Percentiles rank a stretch among this genome's conserved stretches.
Conservation (phyloP, 2,888 invertebrate species). For the Napeogenes inachia region DNA sequence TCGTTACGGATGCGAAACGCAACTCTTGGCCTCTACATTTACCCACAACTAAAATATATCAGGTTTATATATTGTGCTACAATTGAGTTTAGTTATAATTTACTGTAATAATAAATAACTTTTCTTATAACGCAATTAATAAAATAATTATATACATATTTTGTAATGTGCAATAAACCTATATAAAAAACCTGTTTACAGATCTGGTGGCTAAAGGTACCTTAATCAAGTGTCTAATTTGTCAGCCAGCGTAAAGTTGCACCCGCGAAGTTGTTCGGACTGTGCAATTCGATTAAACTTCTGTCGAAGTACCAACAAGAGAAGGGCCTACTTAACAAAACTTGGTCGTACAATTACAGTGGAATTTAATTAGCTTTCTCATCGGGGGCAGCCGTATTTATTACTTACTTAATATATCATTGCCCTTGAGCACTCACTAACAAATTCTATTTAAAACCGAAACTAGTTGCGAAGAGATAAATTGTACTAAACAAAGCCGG, state of each 20-base stretch:
- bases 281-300: slow-evolving; percentile 75
- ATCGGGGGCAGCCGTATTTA: slow-evolving; percentile 42
- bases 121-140: background rate
- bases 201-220: slow-evolving; percentile 2
- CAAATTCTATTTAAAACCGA: slow-evolving; percentile 27
- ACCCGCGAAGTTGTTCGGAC: slow-evolving; percentile 52
- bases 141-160: background rate
- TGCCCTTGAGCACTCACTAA: slow-evolving; percentile 29
- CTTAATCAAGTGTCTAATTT: slow-evolving; percentile 66
- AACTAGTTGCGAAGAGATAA: slow-evolving; percentile 24
- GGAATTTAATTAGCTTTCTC: slow-evolving; percentile 71
- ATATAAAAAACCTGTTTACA: background rate
- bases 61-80: background rate
- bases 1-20: slow-evolving; percentile 51
- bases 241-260: slow-evolving; percentile 63
- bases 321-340: slow-evolving; percentile 64
- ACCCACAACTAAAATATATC: slow-evolving; percentile 8
- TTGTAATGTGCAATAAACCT: background rate
- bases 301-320: slow-evolving; percentile 57
- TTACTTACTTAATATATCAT: slow-evolving; percentile 31
- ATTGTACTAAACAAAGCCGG: slow-evolving; percentile 23
- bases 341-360: slow-evolving; percentile 57
- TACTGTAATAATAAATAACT: background rate
- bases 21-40: slow-evolving; percentile 38
- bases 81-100: background rate